Evolutionary conservation across 2,797 vertebrate species (phyloP).

Genomic region (Leptatherina wallacei): DNA sequence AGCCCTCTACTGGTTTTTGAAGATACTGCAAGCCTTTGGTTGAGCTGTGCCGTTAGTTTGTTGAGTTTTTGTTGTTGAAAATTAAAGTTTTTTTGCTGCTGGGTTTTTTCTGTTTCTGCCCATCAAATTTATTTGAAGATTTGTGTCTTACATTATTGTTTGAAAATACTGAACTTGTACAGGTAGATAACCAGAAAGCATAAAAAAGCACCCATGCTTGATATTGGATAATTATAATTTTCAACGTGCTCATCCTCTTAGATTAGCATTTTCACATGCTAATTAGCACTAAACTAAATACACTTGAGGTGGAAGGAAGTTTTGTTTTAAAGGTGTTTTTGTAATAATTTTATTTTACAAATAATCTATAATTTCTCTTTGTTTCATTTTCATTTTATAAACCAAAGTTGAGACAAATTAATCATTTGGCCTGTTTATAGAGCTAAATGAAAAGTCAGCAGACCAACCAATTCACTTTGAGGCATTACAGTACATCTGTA

Average conservation of each 20-base stretch:
- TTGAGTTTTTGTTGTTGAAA: not conserved
- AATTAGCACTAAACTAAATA: not conserved
- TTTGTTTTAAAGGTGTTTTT: not conserved
- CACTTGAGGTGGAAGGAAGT: not conserved
- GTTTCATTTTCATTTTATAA: not conserved
- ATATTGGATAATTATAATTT: not conserved
- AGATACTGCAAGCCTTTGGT: constrained; percentile 29
- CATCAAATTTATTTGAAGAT: not conserved
- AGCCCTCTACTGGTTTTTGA: constrained; percentile 57
- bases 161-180: not conserved
- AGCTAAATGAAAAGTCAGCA: not conserved
- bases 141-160: not conserved
- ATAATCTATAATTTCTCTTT: not conserved
- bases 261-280: not conserved
- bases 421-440: not conserved
- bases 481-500: not conserved
- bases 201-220: not conserved
- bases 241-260: not conserved
- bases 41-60: not conserved
- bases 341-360: not conserved
- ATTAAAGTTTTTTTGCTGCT: not conserved
- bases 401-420: not conserved
- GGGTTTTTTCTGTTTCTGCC: not conserved
- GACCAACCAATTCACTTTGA: not conserved
- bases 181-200: not conserved